phyloP scores from a whole-genome alignment of 2,888 invertebrate genomes.

The Myopa testacea region DNA sequence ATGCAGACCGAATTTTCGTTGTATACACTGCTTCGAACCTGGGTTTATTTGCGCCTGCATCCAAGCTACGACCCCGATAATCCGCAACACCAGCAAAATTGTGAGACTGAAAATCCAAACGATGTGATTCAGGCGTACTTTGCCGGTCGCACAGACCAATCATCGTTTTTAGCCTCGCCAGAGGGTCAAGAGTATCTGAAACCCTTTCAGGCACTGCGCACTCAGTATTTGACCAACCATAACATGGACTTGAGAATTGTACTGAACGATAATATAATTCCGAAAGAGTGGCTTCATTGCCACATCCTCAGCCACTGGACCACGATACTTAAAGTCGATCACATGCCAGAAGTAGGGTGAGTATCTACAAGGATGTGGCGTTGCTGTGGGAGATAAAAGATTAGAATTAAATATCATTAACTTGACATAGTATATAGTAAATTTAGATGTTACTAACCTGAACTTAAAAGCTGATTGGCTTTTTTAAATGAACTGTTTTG shows the following conservation, averaged over 20 bases:
- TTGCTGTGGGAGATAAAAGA: background rate
- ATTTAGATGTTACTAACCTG: no score
- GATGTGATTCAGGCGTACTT: slow-evolving; percentile 62
- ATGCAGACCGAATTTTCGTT: slow-evolving; percentile 84
- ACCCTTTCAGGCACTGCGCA: slow-evolving; percentile 75
- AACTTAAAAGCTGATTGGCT: background rate
- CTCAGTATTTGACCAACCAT: slow-evolving; percentile 78
- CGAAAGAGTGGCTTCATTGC: slow-evolving; percentile 75
- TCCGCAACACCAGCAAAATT: slow-evolving; percentile 47
- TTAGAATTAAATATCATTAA: no score
- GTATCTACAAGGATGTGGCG: slow-evolving; percentile 45
- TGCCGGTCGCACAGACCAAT: slow-evolving; percentile 61
- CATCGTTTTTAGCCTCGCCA: slow-evolving; percentile 73
- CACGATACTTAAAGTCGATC: slow-evolving; percentile 76
- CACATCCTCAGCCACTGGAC: slow-evolving; percentile 78
- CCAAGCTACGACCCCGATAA: slow-evolving; percentile 68
- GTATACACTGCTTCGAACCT: slow-evolving; percentile 77
- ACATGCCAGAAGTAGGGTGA: slow-evolving; percentile 78
- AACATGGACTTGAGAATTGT: slow-evolving; percentile 77
- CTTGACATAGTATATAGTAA: no score
- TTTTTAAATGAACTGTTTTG: background rate
- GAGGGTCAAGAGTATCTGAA: slow-evolving; percentile 73
- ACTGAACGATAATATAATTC: slow-evolving; percentile 77
- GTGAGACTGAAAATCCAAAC: slow-evolving; percentile 40
- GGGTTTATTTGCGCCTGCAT: slow-evolving; percentile 74